Base-by-base conservation (phyloP, 2,113 vertebrate genomes). In the Aspidoscelis tigris region DNA sequence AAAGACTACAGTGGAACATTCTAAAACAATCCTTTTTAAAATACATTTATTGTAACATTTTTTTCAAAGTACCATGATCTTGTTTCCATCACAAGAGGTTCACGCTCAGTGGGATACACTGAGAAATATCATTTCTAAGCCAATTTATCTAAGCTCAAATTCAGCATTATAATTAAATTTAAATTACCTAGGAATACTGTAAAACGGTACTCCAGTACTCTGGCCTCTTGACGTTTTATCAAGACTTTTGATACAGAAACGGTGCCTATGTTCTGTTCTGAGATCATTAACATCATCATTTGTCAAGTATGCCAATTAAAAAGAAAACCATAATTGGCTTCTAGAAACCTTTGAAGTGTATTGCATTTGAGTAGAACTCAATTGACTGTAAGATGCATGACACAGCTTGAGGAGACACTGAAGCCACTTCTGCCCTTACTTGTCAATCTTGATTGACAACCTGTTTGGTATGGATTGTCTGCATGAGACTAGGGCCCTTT, bases 291-390 rank as follows among this genome's bases (percentile, higher is more conserved):
- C 86, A 1, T 41, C 86, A 66, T 70, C 81, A 61, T 81, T 90
- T 83, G 79, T 86, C 5, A 0, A 2, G 55, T 65, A 2, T 86
- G 58, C 73, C 87, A 86, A 80, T 50, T 50, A 50, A 50, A 50
- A 50, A 33, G 33, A 33, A 50, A 50, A 50, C 47, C 47, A 33
- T 33, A 33, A 33, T 33, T 50, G 47, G 47, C 8, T 50, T 50
- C 8, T 50, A 5, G 8, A 50, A 50, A 50, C 47, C 8, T 50
- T 50, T 50, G 8, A 50, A 50, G 47, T 50, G 47, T 82, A 39
- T 1, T 43, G 10, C 76, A 90, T 71, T 73, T 71, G 20, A 74
- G 87, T 81, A 87, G 68, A 68, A 89, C 87, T 87, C 16, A 88
- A 9, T 44, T 84, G 68, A 24, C 86, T 14, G 83, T 85, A 91